These are phyloP conservation scores for Gallinago solitaria DNA, from an alignment of 2,797 vertebrate species.

Conservation along the genomic window DNA sequence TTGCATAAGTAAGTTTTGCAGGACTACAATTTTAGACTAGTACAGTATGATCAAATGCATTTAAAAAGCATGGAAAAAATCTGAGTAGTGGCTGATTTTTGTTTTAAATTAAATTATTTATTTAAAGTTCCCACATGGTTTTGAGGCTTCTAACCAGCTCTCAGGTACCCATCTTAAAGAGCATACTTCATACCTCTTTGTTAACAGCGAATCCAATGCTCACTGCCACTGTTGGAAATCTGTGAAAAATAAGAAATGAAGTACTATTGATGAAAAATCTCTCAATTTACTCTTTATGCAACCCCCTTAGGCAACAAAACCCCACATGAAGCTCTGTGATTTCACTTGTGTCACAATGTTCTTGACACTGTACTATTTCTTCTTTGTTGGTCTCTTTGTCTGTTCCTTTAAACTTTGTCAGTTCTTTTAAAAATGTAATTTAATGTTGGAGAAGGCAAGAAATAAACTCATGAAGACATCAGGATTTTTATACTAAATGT, in stretches of 20 bases:
- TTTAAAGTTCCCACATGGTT: not conserved
- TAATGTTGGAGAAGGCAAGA: not conserved
- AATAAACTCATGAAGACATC: not conserved
- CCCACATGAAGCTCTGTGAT: not conserved
- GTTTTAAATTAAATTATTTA: not conserved
- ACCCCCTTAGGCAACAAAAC: not conserved
- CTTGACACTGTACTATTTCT: not conserved
- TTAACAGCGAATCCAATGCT: conserved; percentile 90
- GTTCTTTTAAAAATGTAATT: not conserved
- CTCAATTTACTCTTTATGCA: not conserved
- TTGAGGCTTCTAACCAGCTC: conserved; percentile 37
- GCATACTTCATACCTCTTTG: conserved; percentile 81
- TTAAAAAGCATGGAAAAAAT: not conserved
- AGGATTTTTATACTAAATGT: not conserved
- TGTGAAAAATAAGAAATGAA: conserved; percentile 62
- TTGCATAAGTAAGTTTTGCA: not conserved
- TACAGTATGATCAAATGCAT: not conserved
- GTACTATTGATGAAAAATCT: not conserved
- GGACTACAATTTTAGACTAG: not conserved
- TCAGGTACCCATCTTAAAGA: conserved; percentile 59
- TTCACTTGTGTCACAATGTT: not conserved
- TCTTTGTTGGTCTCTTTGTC: not conserved
- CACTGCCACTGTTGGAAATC: conserved; percentile 88
- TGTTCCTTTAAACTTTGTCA: not conserved
- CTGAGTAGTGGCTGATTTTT: not conserved